Conservation (phyloP, 2,797 vertebrate genomes). For the Anabas testudineus region DNA sequence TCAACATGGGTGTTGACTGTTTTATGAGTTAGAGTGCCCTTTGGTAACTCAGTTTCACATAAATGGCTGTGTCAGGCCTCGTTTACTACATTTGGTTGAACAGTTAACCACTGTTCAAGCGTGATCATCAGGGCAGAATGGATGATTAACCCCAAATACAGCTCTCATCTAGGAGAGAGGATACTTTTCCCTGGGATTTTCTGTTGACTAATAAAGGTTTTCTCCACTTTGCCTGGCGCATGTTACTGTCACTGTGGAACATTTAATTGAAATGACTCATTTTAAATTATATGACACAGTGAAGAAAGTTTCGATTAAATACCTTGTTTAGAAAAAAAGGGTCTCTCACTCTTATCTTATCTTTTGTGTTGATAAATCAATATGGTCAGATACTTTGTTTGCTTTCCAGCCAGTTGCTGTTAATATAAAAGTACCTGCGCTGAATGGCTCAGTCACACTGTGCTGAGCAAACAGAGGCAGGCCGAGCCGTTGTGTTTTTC, state of each 20-base stretch:
- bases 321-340: background rate
- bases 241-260: background rate
- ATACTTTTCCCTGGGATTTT: background rate
- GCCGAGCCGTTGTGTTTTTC: background rate
- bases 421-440: too few relatives aligned
- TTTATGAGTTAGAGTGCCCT: slow-evolving; percentile 17
- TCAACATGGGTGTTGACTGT: slow-evolving; percentile 10
- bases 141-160: slow-evolving; percentile 58
- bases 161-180: background rate
- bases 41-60: slow-evolving; percentile 16
- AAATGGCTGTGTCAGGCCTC: slow-evolving; percentile 20
- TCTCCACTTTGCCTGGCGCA: background rate
- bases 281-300: too few relatives aligned
- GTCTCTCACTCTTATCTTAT: too few relatives aligned
- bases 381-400: too few relatives aligned
- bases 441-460: background rate
- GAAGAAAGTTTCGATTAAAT: too few relatives aligned
- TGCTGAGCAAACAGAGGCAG: slow-evolving; percentile 44
- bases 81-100: slow-evolving; percentile 37
- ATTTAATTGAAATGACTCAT: too few relatives aligned
- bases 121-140: slow-evolving; percentile 1
- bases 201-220: background rate
- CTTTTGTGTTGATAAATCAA: too few relatives aligned
- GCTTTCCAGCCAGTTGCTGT: too few relatives aligned
- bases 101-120: slow-evolving; percentile 52